These are phyloP conservation scores for Holocentrus rufus DNA, from an alignment of 2,797 vertebrate genomes.

Conservation along the genomic window DNA sequence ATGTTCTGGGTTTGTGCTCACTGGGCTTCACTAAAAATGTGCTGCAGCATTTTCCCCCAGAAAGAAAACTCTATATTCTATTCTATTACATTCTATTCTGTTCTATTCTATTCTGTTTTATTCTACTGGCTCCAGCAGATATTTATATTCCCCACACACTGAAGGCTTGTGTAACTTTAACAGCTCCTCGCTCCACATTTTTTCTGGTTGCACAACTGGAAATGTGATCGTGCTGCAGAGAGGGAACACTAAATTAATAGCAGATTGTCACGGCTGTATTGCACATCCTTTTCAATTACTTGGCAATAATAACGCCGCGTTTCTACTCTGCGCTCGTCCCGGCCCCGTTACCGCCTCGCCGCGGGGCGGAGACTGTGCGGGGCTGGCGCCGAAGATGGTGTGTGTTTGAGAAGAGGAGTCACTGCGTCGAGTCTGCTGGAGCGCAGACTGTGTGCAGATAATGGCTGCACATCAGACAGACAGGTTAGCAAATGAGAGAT, in stretches of 20 bases:
- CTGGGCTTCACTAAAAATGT: no score
- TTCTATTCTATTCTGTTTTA: not conserved
- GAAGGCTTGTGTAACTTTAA: conserved; percentile 7
- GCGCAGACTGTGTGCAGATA: no score
- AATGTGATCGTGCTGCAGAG: not conserved
- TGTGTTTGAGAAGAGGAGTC: conserved; percentile 25
- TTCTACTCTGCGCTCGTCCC: not conserved
- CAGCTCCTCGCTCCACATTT: conserved; percentile 6
- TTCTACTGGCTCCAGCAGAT: not conserved
- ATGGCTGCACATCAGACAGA: no score
- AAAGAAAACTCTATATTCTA: no score
- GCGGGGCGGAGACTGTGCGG: conserved; percentile 27
- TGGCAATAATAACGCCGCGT: conserved; percentile 5
- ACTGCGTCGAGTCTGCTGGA: conserved; percentile 9
- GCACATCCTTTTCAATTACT: conserved; percentile 42
- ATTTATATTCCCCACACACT: not conserved
- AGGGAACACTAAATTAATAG: conserved; percentile 44
- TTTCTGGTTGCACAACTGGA: conserved; percentile 21
- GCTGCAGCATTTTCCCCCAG: no score
- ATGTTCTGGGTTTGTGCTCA: no score
- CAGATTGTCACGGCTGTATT: conserved; percentile 44
- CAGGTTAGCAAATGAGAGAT: no score
- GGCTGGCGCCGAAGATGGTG: conserved; percentile 39
- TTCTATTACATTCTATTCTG: not conserved
- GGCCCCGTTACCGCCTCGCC: not conserved